Evolutionary conservation across 2,888 invertebrate genomes (phyloP).

Genomic region (Nephrocerus scutellatus): DNA sequence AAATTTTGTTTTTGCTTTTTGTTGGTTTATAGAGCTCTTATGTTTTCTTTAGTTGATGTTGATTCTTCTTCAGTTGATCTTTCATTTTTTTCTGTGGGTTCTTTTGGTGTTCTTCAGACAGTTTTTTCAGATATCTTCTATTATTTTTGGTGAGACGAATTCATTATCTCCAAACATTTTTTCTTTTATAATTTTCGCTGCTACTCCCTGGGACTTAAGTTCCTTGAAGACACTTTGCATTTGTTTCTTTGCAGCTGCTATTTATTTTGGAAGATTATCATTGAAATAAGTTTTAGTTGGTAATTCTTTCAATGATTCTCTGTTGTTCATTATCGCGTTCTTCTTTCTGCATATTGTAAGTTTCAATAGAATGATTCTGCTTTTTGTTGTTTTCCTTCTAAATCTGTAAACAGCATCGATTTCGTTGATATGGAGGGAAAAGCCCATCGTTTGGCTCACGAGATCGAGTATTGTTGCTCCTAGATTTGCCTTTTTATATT

Average conservation of each 20-base stretch:
- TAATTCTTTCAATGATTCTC: background rate
- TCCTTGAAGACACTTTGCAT: too few relatives aligned
- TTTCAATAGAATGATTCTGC: background rate
- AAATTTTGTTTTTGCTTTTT: too few relatives aligned
- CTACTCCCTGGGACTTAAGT: too few relatives aligned
- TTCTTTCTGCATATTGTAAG: background rate
- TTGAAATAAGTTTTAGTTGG: slow-evolving; percentile 3
- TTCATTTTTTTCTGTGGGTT: too few relatives aligned
- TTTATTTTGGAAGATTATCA: slow-evolving; percentile 1
- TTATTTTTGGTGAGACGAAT: too few relatives aligned
- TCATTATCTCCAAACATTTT: too few relatives aligned
- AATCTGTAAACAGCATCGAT: background rate
- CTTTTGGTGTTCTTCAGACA: too few relatives aligned
- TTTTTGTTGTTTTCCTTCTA: background rate
- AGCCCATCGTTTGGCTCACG: background rate
- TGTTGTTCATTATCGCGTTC: background rate
- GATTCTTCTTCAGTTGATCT: too few relatives aligned
- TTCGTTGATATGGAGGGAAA: background rate
- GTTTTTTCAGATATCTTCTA: too few relatives aligned
- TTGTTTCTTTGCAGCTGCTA: background rate
- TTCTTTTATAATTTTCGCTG: too few relatives aligned
- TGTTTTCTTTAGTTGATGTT: too few relatives aligned
- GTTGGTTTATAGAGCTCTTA: too few relatives aligned
- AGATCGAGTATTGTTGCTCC: slow-evolving; percentile 4
- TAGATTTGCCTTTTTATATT: slow-evolving; percentile 1